These are phyloP conservation scores for Brachyptera putata DNA, from an alignment of 2,888 invertebrate genomes.

Conservation along the genomic window DNA sequence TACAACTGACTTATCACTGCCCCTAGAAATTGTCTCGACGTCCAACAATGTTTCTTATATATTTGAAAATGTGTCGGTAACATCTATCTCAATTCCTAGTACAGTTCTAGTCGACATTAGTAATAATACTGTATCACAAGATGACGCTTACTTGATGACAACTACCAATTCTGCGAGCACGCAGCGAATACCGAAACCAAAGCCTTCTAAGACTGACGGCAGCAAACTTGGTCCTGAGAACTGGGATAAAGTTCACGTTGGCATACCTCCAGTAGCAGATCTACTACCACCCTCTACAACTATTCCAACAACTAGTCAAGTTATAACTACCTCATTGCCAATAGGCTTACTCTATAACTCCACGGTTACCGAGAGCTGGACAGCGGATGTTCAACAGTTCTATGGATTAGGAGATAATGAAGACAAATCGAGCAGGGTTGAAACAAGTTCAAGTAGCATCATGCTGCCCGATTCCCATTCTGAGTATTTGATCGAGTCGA, in stretches of 20 bases:
- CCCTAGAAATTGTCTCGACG: background rate
- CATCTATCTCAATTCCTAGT: no score
- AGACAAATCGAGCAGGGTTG: background rate
- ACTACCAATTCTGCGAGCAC: no score
- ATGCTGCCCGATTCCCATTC: background rate
- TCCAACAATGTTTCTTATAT: background rate
- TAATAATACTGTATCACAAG: slow-evolving; percentile 2
- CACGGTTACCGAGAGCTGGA: background rate
- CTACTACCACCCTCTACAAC: slow-evolving; percentile 23
- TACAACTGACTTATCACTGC: background rate
- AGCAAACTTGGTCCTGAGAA: slow-evolving; percentile 29
- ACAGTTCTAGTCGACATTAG: no score
- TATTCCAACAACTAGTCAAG: slow-evolving; percentile 5
- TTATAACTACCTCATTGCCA: slow-evolving; percentile 11
- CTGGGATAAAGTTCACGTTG: slow-evolving; percentile 31
- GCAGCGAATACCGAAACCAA: slow-evolving; percentile 31
- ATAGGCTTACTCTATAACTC: background rate
- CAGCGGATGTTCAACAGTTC: background rate
- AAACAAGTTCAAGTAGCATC: background rate
- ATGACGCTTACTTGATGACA: no score
- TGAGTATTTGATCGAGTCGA: no score
- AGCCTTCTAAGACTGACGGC: slow-evolving; percentile 34
- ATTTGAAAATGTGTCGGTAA: background rate
- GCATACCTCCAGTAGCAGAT: slow-evolving; percentile 31
- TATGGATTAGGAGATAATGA: no score